Percentiles rank a stretch among this genome's conserved stretches.
Conservation (phyloP, 2,888 invertebrate species). For the Hypselothyrea guttata region DNA sequence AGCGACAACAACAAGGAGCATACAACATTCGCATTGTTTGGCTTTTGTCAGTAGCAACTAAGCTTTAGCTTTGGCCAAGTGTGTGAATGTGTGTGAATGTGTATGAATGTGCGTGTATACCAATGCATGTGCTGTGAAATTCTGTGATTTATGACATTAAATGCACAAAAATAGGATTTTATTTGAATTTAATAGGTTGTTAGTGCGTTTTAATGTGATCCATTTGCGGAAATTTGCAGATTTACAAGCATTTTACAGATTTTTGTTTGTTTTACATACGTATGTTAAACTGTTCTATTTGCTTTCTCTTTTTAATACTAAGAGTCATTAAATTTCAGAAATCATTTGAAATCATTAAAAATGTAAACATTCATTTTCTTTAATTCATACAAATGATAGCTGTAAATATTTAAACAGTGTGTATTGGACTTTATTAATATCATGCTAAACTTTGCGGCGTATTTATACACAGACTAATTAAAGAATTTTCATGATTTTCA, state of each 20-base stretch:
- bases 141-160: conserved; percentile 75
- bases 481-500: conserved; percentile 17
- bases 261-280: no score
- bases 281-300: no score
- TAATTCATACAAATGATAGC: no score
- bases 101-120: conserved; percentile 14
- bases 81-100: conserved; percentile 12
- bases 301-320: no score
- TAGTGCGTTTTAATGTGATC: conserved; percentile 75
- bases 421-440: background rate
- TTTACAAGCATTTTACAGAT: conserved; percentile 45
- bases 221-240: conserved; percentile 65
- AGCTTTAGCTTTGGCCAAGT: conserved; percentile 48
- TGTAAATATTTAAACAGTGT: no score
- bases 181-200: conserved; percentile 77
- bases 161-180: conserved; percentile 77
- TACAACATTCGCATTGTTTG: conserved; percentile 73
- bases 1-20: conserved; percentile 20
- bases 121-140: conserved; percentile 67
- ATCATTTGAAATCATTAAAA: no score
- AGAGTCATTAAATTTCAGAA: no score
- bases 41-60: conserved; percentile 64
- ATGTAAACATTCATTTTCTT: no score
- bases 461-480: conserved; percentile 16
- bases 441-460: background rate